Evolutionary conservation across 2,113 vertebrate genomes (phyloP).

Genomic region (Oxyruncus cristatus): DNA sequence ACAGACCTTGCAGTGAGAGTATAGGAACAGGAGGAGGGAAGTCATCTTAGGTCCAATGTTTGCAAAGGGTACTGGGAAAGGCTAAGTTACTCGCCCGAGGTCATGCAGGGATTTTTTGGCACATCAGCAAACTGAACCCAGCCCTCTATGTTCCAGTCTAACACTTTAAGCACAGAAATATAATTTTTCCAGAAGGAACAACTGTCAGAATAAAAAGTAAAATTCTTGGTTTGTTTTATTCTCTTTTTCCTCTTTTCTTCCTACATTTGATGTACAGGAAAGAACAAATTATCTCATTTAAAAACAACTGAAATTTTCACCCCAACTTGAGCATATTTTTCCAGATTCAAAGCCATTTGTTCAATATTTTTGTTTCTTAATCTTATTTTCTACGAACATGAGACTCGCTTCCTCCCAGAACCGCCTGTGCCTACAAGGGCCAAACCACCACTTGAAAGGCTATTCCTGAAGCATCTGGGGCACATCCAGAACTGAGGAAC

Average conservation of each 20-base stretch:
- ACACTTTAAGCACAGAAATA: neutral
- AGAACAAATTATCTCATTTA: conserved; percentile 64
- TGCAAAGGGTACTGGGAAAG: neutral
- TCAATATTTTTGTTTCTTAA: conserved; percentile 65
- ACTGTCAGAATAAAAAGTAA: conserved; percentile 21
- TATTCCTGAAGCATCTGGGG: conserved; percentile 49
- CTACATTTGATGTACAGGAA: conserved; percentile 54
- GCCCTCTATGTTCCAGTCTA: neutral
- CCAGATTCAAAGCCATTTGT: conserved; percentile 53
- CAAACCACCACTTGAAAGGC: conserved; percentile 62
- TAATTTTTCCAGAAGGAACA: conserved; percentile 27
- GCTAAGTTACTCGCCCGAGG: neutral
- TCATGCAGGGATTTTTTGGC: conserved; percentile 23
- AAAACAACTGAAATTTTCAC: conserved; percentile 63
- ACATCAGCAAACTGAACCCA: neutral
- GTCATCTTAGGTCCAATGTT: neutral
- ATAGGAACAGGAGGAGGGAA: neutral
- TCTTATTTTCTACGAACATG: conserved; percentile 58
- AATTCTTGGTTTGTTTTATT: conserved; percentile 12
- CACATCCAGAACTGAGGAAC: neutral
- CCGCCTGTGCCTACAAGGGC: neutral
- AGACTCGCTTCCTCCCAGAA: conserved; percentile 53
- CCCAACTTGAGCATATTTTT: conserved; percentile 54
- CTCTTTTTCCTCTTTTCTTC: conserved; percentile 32
- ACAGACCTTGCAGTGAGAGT: neutral